These are phyloP conservation scores for Microcebus murinus DNA, from an alignment of 2,113 vertebrate species.

Conservation along the genomic window DNA sequence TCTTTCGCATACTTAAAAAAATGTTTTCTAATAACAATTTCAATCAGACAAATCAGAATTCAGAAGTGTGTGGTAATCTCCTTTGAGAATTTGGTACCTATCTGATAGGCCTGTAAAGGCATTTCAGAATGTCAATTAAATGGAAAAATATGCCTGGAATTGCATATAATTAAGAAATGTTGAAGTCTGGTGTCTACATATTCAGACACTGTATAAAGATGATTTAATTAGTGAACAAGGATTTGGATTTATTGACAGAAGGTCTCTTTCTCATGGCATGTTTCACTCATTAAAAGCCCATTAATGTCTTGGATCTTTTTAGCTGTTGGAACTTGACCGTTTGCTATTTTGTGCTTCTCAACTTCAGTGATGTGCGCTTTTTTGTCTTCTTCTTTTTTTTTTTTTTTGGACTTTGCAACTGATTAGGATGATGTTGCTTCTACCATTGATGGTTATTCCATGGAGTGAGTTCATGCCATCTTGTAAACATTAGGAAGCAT, in stretches of 20 bases:
- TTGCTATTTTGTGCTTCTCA: constrained; percentile 51
- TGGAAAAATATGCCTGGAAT: constrained; percentile 66
- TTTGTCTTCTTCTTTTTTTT: too few species aligned
- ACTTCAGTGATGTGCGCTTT: not conserved
- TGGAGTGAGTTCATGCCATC: not conserved
- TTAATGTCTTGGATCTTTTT: constrained; percentile 51
- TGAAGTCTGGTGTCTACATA: constrained; percentile 65
- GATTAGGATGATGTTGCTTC: not conserved
- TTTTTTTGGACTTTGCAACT: not conserved
- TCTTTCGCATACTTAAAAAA: not conserved
- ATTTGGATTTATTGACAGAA: constrained; percentile 67
- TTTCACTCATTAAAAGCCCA: constrained; percentile 67
- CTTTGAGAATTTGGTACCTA: constrained; percentile 44
- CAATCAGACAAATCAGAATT: constrained; percentile 46
- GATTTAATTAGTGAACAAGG: constrained; percentile 59
- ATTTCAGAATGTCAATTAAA: constrained; percentile 68
- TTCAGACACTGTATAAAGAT: constrained; percentile 47
- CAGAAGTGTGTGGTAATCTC: not conserved
- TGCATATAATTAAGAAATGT: constrained; percentile 69
- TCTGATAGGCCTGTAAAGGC: constrained; percentile 40
- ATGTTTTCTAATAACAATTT: constrained; percentile 26
- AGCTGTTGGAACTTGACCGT: constrained; percentile 42
- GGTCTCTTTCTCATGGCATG: constrained; percentile 41
- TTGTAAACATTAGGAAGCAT: not conserved
- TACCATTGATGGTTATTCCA: not conserved